A percentile compares a stretch with the other conserved stretches of the same genome.
Evolutionary conservation across 2,113 vertebrate genomes (phyloP).

Genomic region (Panthera uncia): DNA sequence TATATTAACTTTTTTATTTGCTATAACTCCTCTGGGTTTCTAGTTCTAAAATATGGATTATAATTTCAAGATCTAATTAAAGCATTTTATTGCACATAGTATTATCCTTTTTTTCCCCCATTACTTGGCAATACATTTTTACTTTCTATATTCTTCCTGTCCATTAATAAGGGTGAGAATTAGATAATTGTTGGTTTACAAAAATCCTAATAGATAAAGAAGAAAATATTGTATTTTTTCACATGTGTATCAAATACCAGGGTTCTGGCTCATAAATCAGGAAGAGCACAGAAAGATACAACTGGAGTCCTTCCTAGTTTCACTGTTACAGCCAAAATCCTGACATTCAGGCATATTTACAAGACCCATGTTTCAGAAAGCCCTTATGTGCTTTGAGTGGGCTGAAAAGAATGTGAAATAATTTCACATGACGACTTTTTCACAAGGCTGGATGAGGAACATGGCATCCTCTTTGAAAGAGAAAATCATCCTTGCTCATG

Average conservation of each 20-base stretch:
- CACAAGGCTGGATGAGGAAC: conserved; percentile 44
- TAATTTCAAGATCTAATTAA: conserved; percentile 47
- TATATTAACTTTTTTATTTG: neutral
- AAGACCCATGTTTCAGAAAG: conserved; percentile 80
- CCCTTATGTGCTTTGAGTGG: conserved; percentile 82
- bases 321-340: conserved; percentile 81
- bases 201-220: conserved; percentile 40
- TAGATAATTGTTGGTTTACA: neutral
- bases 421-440: conserved; percentile 76
- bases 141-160: conserved; percentile 10
- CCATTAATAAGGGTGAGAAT: neutral
- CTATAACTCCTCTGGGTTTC: neutral
- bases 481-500: neutral
- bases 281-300: conserved; percentile 75
- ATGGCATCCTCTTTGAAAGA: neutral
- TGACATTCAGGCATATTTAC: conserved; percentile 85
- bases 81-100: neutral
- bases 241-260: conserved; percentile 80
- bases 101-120: neutral
- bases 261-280: conserved; percentile 76
- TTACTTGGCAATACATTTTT: neutral
- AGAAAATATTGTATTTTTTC: conserved; percentile 55
- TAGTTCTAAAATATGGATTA: neutral
- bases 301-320: conserved; percentile 80
- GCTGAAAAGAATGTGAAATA: conserved; percentile 81